These are phyloP conservation scores for Brachyhypopomus gauderio DNA, from an alignment of 2,113 vertebrate species.

Conservation along the genomic window DNA sequence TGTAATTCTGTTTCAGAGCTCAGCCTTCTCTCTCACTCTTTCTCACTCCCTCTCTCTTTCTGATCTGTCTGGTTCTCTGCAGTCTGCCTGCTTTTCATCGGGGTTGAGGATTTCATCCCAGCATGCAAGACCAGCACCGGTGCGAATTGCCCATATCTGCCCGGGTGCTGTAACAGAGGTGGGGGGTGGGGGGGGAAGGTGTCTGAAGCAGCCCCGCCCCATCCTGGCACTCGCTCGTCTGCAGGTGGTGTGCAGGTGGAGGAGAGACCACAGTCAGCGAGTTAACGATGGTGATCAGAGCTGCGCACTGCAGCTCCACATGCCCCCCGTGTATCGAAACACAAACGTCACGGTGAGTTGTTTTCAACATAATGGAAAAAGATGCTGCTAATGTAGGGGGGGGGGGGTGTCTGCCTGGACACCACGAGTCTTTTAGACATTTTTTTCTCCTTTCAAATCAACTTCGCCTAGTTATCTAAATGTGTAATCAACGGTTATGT, in stretches of 20 bases:
- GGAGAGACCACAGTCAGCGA: conserved; percentile 41
- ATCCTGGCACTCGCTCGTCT: conserved; percentile 35
- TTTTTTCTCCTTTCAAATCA: not conserved
- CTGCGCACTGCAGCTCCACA: conserved; percentile 6
- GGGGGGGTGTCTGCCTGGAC: not conserved
- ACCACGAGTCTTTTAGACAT: not conserved
- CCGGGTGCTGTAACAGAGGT: conserved; percentile 10
- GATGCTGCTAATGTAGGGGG: not conserved
- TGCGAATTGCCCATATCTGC: conserved; percentile 8
- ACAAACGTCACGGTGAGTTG: not conserved
- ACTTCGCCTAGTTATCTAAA: not conserved
- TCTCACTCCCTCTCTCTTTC: not conserved
- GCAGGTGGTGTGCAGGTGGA: conserved; percentile 67
- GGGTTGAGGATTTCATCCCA: not conserved
- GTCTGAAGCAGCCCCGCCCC: conserved; percentile 30
- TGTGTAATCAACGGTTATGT: not conserved
- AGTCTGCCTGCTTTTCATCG: conserved; percentile 10
- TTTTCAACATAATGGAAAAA: not conserved
- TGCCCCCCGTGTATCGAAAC: conserved; percentile 1
- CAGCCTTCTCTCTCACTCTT: not conserved
- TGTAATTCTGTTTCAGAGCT: conserved; percentile 7
- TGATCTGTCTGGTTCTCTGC: not conserved
- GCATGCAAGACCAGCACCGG: conserved; percentile 3
- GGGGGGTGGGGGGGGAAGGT: too few species aligned
- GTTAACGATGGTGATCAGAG: conserved; percentile 29